Base-by-base conservation (phyloP, 2,113 vertebrate species). In the Candoia aspera region DNA sequence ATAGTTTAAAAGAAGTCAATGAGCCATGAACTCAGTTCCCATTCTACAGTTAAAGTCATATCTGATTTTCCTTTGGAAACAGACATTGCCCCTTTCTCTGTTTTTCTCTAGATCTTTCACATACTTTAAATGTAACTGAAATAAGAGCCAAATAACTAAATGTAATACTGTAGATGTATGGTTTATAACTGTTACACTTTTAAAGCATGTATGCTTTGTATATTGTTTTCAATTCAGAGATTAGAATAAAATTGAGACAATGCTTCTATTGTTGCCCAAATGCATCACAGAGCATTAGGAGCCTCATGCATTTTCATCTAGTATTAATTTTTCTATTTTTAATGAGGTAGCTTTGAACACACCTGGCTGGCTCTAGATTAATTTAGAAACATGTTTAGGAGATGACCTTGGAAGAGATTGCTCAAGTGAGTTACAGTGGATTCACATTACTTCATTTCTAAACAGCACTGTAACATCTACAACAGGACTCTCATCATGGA, bases 1-100 rank as follows among this genome's bases (percentile, higher is more conserved):
- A 91, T 58, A 94, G 62, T 58, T 93, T 92, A 83, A 94, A 95
- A 93, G 94, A 91, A 92, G 42, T 62, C 59, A 88, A 0, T 5
- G 33, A 96, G 93, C 91, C 88, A 88, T 94, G 68, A 93, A 89
- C 59, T 13, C 64, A 9, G 37, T 89, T 95, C 94, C 89, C 62
- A 57, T 95, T 53, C 92, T 68, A 3, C 23, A 86, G n/a, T 60
- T 92, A 92, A 88, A 11, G 46, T 23, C 33, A 37, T 91, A 4
- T 94, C 79, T 46, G 59, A 88, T 23, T 21, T 53, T 60, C 24
- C 29, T 68, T 23, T 64, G 15, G 58, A 88, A 88, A 54, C 54
- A 95, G 59, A 79, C 89, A 88, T 93, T 90, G 57, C 94, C 91
- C 62, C 29, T 79, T 5, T 33, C 21, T 84, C 53, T 53, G 26